Evolutionary conservation across 1,140 invertebrate genomes (phyloP).

Genomic region (Bombus terrestris): DNA sequence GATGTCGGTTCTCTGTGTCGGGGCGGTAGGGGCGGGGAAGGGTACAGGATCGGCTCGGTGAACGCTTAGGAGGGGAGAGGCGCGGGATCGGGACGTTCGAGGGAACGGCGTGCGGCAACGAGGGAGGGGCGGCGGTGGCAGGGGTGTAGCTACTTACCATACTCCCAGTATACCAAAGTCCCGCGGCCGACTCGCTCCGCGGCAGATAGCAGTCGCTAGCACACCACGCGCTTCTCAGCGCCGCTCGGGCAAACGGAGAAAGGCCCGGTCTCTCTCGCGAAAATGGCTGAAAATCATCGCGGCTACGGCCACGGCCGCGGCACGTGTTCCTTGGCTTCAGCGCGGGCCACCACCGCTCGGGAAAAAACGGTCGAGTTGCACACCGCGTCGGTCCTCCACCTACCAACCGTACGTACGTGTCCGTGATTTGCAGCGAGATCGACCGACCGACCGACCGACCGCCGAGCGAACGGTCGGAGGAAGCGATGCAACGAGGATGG

Average conservation of each 20-base stretch:
- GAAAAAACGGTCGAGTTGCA: too few species aligned
- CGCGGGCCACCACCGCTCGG: too few species aligned
- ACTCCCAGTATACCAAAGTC: constrained; percentile 80
- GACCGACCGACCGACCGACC: too few species aligned
- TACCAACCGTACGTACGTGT: too few species aligned
- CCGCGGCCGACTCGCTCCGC: constrained; percentile 74
- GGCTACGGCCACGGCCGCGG: not conserved
- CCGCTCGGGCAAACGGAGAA: constrained; percentile 39
- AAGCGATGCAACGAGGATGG: not conserved
- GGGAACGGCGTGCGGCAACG: constrained; percentile 60
- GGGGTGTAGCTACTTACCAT: constrained; percentile 82
- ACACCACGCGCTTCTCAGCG: constrained; percentile 67
- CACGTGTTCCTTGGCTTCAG: not conserved
- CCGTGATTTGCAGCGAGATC: not conserved
- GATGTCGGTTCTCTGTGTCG: constrained; percentile 8
- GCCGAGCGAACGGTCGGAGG: too few species aligned
- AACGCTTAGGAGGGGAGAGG: constrained; percentile 49
- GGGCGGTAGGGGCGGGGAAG: constrained; percentile 21
- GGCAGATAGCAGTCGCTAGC: constrained; percentile 78
- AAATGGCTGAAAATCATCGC: constrained; percentile 48
- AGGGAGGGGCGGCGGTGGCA: constrained; percentile 69
- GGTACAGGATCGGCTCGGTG: constrained; percentile 39
- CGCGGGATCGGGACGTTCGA: constrained; percentile 57
- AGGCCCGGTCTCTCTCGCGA: constrained; percentile 19
- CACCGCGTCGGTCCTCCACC: too few species aligned